A percentile compares a stretch with the other conserved stretches of the same genome.
These are phyloP conservation scores for Halichoerus grypus DNA, from an alignment of 2,113 vertebrate species.

Conservation along the genomic window DNA sequence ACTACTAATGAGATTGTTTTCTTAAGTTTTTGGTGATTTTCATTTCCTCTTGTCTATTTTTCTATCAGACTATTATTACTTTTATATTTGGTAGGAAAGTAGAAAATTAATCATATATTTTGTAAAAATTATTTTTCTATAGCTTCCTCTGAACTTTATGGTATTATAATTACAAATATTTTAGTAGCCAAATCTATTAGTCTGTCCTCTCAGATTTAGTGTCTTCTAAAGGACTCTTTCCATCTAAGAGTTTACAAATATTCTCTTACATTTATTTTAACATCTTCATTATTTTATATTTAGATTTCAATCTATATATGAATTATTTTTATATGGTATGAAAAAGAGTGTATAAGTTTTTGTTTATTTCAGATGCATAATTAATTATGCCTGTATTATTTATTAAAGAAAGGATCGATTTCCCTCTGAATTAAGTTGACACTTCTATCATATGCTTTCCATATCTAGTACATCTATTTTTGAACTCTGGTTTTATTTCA, in stretches of 20 bases:
- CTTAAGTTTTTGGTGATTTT: background rate
- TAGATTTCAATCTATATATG: background rate
- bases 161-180: background rate
- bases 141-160: background rate
- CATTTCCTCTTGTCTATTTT: slow-evolving; percentile 32
- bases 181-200: background rate
- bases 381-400: background rate
- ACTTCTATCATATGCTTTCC: background rate
- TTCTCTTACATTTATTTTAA: slow-evolving; percentile 22
- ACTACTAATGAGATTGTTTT: background rate
- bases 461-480: background rate
- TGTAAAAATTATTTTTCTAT: background rate
- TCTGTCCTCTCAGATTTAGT: slow-evolving; percentile 7
- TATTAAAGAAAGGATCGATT: slow-evolving; percentile 28
- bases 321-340: background rate
- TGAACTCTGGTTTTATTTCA: slow-evolving; percentile 17
- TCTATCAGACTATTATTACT: background rate
- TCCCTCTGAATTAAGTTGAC: slow-evolving; percentile 21
- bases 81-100: background rate
- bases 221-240: background rate
- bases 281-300: background rate
- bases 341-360: background rate
- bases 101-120: background rate
- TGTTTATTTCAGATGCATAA: slow-evolving; percentile 33
- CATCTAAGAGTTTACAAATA: background rate